Evolutionary conservation across 2,888 invertebrate species (phyloP).

Genomic region (Lasioglossum villosulum): DNA sequence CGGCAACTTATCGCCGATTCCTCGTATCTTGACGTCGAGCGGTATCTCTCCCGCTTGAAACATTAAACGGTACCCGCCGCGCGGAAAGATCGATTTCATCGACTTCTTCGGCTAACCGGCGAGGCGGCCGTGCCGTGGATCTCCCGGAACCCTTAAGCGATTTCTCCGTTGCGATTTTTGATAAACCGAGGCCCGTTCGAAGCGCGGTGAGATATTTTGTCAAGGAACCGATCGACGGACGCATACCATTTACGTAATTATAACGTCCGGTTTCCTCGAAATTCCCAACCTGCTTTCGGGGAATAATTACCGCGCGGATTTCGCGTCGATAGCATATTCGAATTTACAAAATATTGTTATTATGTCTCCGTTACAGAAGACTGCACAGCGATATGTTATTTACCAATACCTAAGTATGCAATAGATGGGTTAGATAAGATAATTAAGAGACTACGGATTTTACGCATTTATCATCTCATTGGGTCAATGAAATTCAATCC

Average conservation of each 20-base stretch:
- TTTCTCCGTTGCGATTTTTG: constrained; percentile 21
- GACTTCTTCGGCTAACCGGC: constrained; percentile 9
- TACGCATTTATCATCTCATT: no score
- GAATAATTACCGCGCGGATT: background rate
- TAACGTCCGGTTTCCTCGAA: background rate
- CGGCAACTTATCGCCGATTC: constrained; percentile 54
- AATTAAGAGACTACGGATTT: no score
- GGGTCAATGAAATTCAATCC: no score
- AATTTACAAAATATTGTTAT: background rate
- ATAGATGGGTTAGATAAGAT: no score
- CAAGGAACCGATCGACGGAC: background rate
- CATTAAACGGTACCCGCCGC: constrained; percentile 57
- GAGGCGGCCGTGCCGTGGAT: background rate
- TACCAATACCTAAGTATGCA: no score
- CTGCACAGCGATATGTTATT: no score
- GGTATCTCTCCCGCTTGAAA: constrained; percentile 45
- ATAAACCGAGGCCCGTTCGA: background rate
- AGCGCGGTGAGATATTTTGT: background rate
- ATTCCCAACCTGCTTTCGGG: background rate
- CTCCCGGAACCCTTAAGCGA: constrained; percentile 17
- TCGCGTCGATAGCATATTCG: background rate
- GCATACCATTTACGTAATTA: constrained; percentile 9
- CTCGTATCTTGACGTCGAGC: constrained; percentile 45
- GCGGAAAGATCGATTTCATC: constrained; percentile 50
- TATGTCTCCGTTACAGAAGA: background rate